phyloP scores from a whole-genome alignment of 2,888 invertebrate species.

The Drosophila meridiana region DNA sequence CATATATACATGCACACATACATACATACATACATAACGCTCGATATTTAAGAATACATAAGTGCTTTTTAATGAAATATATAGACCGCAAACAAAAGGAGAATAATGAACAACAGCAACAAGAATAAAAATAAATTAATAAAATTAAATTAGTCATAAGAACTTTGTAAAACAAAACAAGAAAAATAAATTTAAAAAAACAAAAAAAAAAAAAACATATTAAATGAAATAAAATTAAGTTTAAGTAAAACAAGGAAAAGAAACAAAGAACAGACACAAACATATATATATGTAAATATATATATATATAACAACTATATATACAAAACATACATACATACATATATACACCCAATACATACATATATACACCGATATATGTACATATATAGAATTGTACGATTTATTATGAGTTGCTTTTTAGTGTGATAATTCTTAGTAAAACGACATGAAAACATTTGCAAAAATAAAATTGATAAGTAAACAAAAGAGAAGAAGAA shows the following conservation, averaged over 20 bases:
- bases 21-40: constrained; percentile 28
- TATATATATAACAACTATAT: constrained; percentile 3
- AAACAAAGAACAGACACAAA: constrained; percentile 9
- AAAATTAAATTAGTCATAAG: constrained; percentile 39
- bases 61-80: constrained; percentile 76
- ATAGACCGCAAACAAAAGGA: constrained; percentile 64
- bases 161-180: constrained; percentile 55
- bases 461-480: constrained; percentile 51
- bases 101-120: constrained; percentile 34
- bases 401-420: constrained; percentile 78
- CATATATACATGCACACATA: constrained; percentile 18
- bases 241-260: constrained; percentile 1
- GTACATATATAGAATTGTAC: constrained; percentile 48
- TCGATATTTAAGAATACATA: constrained; percentile 64
- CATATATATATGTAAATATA: neutral
- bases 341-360: constrained; percentile 30
- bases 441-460: constrained; percentile 53
- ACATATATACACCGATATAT: neutral
- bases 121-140: neutral
- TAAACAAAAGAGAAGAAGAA: constrained; percentile 3
- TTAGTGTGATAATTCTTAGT: constrained; percentile 76
- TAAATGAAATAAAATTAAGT: constrained; percentile 14
- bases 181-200: neutral
- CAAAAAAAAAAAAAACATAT: constrained; percentile 7
- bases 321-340: constrained; percentile 14